These are phyloP conservation scores for Aselliscus stoliczkanus DNA, from an alignment of 2,797 vertebrate genomes.

Conservation along the genomic window DNA sequence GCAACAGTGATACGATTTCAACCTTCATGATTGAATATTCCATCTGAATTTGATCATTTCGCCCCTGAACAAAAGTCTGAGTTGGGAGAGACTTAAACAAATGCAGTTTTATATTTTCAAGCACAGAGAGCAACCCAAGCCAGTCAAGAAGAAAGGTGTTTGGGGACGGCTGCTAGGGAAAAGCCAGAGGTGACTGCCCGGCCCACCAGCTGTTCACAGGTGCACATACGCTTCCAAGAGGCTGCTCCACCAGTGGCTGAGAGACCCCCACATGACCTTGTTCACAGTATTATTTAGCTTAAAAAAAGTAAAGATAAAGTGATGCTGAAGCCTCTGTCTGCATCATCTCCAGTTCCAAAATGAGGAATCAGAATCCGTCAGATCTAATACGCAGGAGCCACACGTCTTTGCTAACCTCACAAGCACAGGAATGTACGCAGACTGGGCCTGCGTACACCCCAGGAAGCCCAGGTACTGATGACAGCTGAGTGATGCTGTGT, in stretches of 20 bases:
- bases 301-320: background rate
- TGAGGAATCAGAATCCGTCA: background rate
- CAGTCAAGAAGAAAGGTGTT: background rate
- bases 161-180: background rate
- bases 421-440: background rate
- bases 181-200: rapidly evolving
- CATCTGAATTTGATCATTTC: background rate
- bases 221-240: background rate
- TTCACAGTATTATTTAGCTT: background rate
- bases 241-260: background rate
- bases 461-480: background rate
- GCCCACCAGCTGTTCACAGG: background rate
- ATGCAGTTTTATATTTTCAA: background rate
- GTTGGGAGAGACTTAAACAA: background rate
- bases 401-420: background rate
- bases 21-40: background rate
- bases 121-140: background rate
- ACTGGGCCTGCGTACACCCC: background rate
- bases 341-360: background rate
- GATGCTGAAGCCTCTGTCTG: background rate
- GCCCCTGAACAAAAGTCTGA: background rate
- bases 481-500: too few species aligned
- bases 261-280: background rate
- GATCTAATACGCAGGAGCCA: too few species aligned
- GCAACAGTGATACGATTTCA: background rate